Base-by-base conservation (phyloP, 64 coral and sea anemone genomes). In the Pocillopora verrucosa region DNA sequence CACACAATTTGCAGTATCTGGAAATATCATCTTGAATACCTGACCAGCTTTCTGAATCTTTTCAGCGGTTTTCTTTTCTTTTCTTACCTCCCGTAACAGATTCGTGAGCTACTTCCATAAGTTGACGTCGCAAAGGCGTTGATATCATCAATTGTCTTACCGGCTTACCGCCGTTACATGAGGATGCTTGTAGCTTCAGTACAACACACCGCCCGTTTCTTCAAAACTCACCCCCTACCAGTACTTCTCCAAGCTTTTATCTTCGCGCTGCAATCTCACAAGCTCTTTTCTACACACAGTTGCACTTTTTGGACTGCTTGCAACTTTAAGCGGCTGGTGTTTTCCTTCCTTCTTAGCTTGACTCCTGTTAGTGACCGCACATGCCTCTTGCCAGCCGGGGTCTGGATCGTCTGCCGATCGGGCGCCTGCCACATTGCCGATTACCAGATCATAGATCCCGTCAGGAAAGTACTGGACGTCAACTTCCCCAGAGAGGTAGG, bases 391-490 rank as follows among this genome's bases (percentile, higher is more conserved):
- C 76, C 84, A 73, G 67, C 65, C 14, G 51, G 60, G 76, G 58
- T 89, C 75, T 89, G 75, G 87, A 13, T 79, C 60, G 13, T 79
- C 59, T 26, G 60, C 87, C 65, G 87, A 13, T 89, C 87, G 64
- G 20, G 61, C 75, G 16, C 87, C 61, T 79, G 76, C 60, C 4
- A 89, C 89, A 36, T 91, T 91, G 75, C 77, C 77, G n/a, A 79
- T 16, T 20, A 24, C n/a, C 10, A 79, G 20, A 51, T 86, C 38
- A 88, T 88, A 82, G 88, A 80, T 9, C 81, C 76, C 87, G 80
- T 16, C 65, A 9, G 91, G 91, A 10, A 92, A 63, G 73, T 83
- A 92, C 57, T 92, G 84, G 4, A 84, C 91, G 75, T 92, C 84
- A 20, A 82, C 91, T 74, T 92, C 7, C 0, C 89, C 89, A 14